A percentile compares a stretch with the other conserved stretches of the same genome.
Evolutionary conservation across 2,888 invertebrate species (phyloP).

Genomic region (Spatulosminthurus flaviceps): DNA sequence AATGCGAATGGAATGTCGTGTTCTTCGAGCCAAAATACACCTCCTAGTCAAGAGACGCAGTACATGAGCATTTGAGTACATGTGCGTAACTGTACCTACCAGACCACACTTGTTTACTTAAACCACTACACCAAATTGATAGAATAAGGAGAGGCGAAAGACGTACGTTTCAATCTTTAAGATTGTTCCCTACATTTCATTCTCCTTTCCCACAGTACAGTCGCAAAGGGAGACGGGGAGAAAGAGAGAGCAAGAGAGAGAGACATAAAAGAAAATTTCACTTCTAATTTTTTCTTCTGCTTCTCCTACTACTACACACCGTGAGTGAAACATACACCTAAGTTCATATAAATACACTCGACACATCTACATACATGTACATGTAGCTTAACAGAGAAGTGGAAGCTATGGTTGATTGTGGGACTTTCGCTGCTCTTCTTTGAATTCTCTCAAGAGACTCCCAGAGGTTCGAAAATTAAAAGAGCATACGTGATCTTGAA

Average conservation of each 20-base stretch:
- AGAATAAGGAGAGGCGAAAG: slow-evolving; percentile 43
- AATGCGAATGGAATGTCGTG: slow-evolving; percentile 47
- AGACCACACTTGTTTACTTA: background rate
- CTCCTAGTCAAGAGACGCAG: background rate
- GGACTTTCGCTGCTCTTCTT: slow-evolving; percentile 24
- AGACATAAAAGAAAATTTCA: slow-evolving; percentile 52
- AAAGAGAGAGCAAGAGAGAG: slow-evolving; percentile 8
- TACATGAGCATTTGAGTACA: background rate
- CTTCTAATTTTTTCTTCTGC: slow-evolving; percentile 52
- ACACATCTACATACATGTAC: too few species aligned
- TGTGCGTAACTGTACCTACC: background rate
- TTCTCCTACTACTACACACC: too few species aligned
- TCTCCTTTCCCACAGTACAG: slow-evolving; percentile 35
- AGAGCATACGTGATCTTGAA: slow-evolving; percentile 58
- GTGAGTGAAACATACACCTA: too few species aligned
- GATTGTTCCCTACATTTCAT: slow-evolving; percentile 60
- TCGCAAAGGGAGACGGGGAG: background rate
- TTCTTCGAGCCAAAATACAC: slow-evolving; percentile 35
- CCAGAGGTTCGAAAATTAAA: background rate
- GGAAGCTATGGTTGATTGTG: background rate
- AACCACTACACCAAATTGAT: slow-evolving; percentile 49
- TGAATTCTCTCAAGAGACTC: background rate
- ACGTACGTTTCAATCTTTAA: slow-evolving; percentile 60
- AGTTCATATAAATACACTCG: too few species aligned
- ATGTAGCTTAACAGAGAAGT: too few species aligned